Conservation (phyloP, 2,888 invertebrate species). For the Nephrotoma guestfalica region DNA sequence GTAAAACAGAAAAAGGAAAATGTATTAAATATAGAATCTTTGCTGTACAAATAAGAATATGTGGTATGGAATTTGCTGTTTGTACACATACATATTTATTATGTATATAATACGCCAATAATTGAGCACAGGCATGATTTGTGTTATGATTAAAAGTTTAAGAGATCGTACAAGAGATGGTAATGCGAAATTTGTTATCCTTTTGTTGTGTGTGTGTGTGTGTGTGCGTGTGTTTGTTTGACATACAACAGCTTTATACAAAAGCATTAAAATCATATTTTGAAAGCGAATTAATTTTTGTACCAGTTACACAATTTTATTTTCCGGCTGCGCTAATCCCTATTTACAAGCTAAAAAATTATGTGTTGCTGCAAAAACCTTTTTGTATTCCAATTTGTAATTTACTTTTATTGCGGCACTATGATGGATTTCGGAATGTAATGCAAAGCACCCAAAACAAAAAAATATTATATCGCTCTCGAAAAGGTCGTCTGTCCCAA, state of each 20-base stretch:
- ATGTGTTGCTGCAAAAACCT: too few relatives aligned
- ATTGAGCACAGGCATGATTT: neutral
- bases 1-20: neutral
- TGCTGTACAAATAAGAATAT: neutral
- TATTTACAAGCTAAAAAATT: too few relatives aligned
- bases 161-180: neutral
- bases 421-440: too few relatives aligned
- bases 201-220: neutral
- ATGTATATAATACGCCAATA: neutral
- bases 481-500: too few relatives aligned
- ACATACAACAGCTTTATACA: neutral
- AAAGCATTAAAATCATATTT: neutral
- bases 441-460: too few relatives aligned
- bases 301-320: neutral
- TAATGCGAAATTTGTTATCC: neutral
- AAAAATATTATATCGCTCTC: too few relatives aligned
- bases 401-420: too few relatives aligned
- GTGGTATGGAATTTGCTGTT: neutral
- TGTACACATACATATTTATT: neutral
- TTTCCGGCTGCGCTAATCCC: too few relatives aligned
- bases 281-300: neutral
- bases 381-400: too few relatives aligned
- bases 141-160: neutral
- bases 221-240: neutral
- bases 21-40: neutral